Percentiles rank a stretch among this genome's conserved stretches.
Evolutionary conservation across 2,113 vertebrate genomes (phyloP).

Genomic region (Camelus dromedarius): DNA sequence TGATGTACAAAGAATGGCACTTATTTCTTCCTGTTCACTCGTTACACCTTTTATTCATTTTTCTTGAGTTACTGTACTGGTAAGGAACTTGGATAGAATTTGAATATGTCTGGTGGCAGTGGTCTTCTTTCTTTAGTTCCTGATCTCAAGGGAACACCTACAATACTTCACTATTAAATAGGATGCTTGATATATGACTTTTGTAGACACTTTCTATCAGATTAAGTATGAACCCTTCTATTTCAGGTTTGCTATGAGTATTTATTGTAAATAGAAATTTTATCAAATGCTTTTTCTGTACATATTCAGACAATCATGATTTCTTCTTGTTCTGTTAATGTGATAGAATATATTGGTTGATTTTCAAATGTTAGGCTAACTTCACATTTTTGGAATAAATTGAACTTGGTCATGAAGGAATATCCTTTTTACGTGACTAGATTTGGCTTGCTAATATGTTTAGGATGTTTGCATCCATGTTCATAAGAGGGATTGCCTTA

Average conservation of each 20-base stretch:
- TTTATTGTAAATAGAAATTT: neutral
- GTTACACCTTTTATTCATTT: neutral
- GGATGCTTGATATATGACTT: neutral
- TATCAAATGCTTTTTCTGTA: neutral
- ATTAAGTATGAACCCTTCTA: neutral
- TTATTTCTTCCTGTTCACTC: neutral
- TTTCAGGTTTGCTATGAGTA: neutral
- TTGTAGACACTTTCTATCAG: neutral
- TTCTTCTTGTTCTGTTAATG: neutral
- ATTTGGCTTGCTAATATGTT: neutral
- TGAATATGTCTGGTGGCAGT: neutral
- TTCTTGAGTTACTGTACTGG: neutral
- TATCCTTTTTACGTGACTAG: neutral
- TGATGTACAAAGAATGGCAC: neutral
- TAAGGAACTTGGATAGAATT: neutral
- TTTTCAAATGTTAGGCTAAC: slow-evolving; percentile 7
- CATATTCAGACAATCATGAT: neutral
- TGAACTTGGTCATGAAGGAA: neutral
- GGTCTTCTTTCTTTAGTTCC: neutral
- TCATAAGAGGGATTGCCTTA: neutral
- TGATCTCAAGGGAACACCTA: neutral
- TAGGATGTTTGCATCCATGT: neutral
- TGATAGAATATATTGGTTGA: neutral
- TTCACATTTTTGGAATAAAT: neutral
- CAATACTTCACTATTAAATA: neutral